These are phyloP conservation scores for Isichthys henryi DNA, from an alignment of 2,113 vertebrate genomes.

Conservation along the genomic window DNA sequence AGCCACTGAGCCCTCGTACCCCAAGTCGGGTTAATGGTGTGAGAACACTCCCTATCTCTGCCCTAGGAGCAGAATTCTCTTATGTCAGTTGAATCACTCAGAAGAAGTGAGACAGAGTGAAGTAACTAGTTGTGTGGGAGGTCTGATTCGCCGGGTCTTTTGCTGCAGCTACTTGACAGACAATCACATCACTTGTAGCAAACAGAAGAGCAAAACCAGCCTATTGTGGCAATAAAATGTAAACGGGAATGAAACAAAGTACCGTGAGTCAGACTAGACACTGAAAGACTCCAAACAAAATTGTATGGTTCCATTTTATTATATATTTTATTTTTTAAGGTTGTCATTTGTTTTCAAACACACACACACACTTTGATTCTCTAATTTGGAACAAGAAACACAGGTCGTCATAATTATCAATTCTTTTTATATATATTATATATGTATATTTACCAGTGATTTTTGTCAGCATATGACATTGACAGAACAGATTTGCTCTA, in stretches of 20 bases:
- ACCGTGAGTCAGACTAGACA: background rate
- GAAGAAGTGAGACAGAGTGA: background rate
- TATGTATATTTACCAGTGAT: slow-evolving; percentile 52
- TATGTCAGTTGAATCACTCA: background rate
- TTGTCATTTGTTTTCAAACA: slow-evolving; percentile 45
- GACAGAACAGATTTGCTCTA: slow-evolving; percentile 67
- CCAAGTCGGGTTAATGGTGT: background rate
- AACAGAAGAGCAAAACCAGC: background rate
- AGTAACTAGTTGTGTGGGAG: background rate
- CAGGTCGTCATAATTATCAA: slow-evolving; percentile 49
- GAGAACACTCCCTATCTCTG: background rate
- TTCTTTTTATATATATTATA: slow-evolving; percentile 66
- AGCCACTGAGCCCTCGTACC: background rate
- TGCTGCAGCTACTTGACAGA: background rate
- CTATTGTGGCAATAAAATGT: background rate
- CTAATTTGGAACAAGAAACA: slow-evolving; percentile 48
- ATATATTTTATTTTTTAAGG: slow-evolving; percentile 45
- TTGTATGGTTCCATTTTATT: slow-evolving; percentile 32
- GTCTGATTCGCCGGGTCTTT: background rate
- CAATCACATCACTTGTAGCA: background rate
- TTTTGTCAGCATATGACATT: slow-evolving; percentile 75
- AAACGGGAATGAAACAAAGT: background rate
- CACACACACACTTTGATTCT: slow-evolving; percentile 47
- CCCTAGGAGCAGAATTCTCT: background rate
- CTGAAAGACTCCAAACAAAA: background rate